phyloP scores from a whole-genome alignment of 2,888 invertebrate species.

The Hypercompe scribonia region DNA sequence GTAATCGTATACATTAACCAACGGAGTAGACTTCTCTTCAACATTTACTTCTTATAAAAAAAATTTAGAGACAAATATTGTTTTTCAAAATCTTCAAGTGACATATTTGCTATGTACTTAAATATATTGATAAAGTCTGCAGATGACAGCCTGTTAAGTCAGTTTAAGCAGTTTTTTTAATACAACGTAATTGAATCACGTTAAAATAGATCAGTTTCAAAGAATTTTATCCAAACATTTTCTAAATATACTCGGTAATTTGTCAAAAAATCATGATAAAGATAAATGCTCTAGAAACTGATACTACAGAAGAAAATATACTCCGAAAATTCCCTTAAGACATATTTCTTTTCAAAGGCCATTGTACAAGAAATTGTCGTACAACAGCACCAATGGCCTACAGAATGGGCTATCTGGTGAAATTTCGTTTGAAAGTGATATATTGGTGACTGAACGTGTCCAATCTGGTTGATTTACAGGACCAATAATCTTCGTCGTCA shows the following conservation, averaged over 20 bases:
- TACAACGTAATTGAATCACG: conserved; percentile 5
- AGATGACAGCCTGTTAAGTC: conserved; percentile 12
- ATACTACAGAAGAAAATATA: conserved; percentile 16
- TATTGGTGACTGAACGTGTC: conserved; percentile 73
- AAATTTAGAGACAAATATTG: background rate
- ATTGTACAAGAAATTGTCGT: conserved; percentile 59
- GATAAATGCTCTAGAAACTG: conserved; percentile 41
- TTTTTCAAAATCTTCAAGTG: background rate
- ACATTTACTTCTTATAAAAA: too few relatives aligned
- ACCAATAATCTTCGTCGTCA: conserved; percentile 79
- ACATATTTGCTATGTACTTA: background rate
- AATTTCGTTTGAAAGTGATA: conserved; percentile 58
- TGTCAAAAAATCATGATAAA: conserved; percentile 18
- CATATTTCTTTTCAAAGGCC: conserved; percentile 32
- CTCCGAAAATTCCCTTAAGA: conserved; percentile 12
- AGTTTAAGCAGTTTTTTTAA: conserved; percentile 8
- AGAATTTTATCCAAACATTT: background rate
- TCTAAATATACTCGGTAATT: background rate
- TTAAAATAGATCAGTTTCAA: background rate
- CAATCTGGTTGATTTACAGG: conserved; percentile 80
- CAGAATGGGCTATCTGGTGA: conserved; percentile 38
- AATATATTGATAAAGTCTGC: conserved; percentile 9
- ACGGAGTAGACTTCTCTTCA: too few relatives aligned
- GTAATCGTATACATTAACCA: too few relatives aligned
- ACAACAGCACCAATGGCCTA: conserved; percentile 36